These are phyloP conservation scores for Hedychridium roseum DNA, from an alignment of 2,888 invertebrate species.

Conservation along the genomic window DNA sequence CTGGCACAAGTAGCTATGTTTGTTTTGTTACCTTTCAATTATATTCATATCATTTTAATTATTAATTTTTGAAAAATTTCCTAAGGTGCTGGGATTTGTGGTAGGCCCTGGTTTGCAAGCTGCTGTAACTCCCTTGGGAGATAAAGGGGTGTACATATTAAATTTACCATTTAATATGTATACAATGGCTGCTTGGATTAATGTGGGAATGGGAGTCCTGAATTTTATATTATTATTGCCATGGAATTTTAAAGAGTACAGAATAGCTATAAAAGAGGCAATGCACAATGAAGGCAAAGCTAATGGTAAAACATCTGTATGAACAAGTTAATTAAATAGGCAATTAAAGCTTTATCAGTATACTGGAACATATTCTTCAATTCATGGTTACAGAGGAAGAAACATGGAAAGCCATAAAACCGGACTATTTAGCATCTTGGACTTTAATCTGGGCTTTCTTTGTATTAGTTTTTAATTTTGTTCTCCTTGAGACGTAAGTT, in stretches of 20 bases:
- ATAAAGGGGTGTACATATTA: constrained; percentile 69
- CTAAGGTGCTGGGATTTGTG: constrained; percentile 81
- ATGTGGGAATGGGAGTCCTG: constrained; percentile 75
- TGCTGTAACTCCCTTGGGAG: constrained; percentile 79
- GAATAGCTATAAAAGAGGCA: constrained; percentile 81
- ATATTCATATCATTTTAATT: too few species aligned
- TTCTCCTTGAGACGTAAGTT: constrained; percentile 81
- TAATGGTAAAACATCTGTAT: constrained; percentile 63
- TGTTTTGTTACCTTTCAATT: too few species aligned
- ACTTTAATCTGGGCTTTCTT: constrained; percentile 83
- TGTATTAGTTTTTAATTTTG: constrained; percentile 86
- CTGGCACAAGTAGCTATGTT: constrained; percentile 78
- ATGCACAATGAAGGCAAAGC: constrained; percentile 77
- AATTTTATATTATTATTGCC: constrained; percentile 81
- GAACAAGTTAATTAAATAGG: too few species aligned
- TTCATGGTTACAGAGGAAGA: constrained; percentile 70
- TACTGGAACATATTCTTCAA: too few species aligned
- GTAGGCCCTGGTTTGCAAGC: constrained; percentile 87
- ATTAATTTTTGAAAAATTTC: constrained; percentile 9
- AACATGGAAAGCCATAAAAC: constrained; percentile 75
- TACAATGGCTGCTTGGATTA: constrained; percentile 87
- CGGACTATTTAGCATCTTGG: constrained; percentile 81
- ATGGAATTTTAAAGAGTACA: constrained; percentile 76
- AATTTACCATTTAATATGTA: constrained; percentile 82
- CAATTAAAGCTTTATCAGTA: too few species aligned